phyloP scores from a whole-genome alignment of 2,113 vertebrate species.

The Corythoichthys intestinalis region DNA sequence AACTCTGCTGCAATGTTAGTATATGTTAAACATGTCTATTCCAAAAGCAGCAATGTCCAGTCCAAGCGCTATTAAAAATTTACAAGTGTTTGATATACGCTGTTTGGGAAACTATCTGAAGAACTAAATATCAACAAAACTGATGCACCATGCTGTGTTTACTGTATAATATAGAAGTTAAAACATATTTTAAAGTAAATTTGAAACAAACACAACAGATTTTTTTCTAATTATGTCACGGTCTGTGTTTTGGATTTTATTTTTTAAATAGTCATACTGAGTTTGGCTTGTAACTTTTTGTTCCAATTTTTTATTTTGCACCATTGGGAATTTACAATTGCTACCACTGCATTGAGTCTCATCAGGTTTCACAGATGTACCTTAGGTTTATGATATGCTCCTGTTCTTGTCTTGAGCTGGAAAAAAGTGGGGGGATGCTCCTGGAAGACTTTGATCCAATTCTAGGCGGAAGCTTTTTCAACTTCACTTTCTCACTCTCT shows the following conservation, averaged over 20 bases:
- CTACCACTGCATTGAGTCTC: not conserved
- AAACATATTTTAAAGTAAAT: too few relatives aligned
- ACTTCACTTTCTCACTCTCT: conserved; percentile 19
- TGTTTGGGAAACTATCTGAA: not conserved
- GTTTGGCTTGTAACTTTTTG: too few relatives aligned
- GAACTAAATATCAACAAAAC: not conserved
- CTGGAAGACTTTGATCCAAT: conserved; percentile 21
- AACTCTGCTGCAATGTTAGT: not conserved
- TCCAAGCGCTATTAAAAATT: not conserved
- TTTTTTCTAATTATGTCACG: too few relatives aligned
- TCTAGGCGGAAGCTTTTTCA: conserved; percentile 25
- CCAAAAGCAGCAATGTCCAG: not conserved
- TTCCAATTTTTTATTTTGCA: too few relatives aligned
- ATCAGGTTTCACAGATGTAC: not conserved
- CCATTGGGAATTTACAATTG: too few relatives aligned
- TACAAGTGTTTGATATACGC: not conserved
- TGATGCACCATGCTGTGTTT: not conserved
- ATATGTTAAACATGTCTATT: not conserved
- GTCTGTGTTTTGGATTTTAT: too few relatives aligned
- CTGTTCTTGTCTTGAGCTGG: conserved; percentile 22
- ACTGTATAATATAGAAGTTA: not conserved
- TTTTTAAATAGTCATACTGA: too few relatives aligned
- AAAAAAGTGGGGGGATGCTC: conserved; percentile 19
- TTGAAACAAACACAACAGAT: too few relatives aligned
- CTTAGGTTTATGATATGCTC: conserved; percentile 24